These are phyloP conservation scores for Crocidura indochinensis DNA, from an alignment of 2,797 vertebrate species.

Conservation along the genomic window DNA sequence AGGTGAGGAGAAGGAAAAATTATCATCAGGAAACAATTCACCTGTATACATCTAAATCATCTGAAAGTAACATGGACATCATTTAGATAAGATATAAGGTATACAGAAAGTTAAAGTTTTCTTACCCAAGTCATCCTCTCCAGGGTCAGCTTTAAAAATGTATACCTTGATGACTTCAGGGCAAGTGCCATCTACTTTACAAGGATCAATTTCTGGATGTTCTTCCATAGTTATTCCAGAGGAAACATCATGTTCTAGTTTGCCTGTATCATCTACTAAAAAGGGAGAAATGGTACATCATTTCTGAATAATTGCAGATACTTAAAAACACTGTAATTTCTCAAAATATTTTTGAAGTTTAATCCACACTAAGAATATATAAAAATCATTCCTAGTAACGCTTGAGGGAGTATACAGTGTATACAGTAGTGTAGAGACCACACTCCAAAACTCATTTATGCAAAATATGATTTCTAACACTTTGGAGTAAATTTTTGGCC, in stretches of 20 bases:
- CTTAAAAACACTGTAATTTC: too few species aligned
- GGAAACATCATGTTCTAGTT: slow-evolving; percentile 97
- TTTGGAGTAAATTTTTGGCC: too few species aligned
- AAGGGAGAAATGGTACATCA: slow-evolving; percentile 74
- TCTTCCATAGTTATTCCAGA: slow-evolving; percentile 96
- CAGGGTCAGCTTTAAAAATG: slow-evolving; percentile 99
- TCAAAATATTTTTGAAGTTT: too few species aligned
- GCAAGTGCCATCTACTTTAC: slow-evolving; percentile 96
- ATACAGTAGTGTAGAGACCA: too few species aligned
- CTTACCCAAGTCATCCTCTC: slow-evolving; percentile 97
- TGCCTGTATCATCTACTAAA: slow-evolving; percentile 98
- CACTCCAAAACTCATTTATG: too few species aligned
- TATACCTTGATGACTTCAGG: slow-evolving; percentile 99
- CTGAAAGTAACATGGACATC: slow-evolving; percentile 49
- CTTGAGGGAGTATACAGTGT: too few species aligned
- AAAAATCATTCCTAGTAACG: too few species aligned
- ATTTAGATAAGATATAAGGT: slow-evolving; percentile 56
- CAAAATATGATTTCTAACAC: too few species aligned
- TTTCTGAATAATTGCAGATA: too few species aligned
- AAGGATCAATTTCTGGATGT: slow-evolving; percentile 95
- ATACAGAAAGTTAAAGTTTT: neutral
- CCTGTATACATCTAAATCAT: slow-evolving; percentile 44
- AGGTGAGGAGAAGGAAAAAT: neutral
- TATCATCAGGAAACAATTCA: slow-evolving; percentile 55
- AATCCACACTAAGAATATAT: too few species aligned